Conservation (phyloP, 2,113 vertebrate species). For the Oryzias javanicus region DNA sequence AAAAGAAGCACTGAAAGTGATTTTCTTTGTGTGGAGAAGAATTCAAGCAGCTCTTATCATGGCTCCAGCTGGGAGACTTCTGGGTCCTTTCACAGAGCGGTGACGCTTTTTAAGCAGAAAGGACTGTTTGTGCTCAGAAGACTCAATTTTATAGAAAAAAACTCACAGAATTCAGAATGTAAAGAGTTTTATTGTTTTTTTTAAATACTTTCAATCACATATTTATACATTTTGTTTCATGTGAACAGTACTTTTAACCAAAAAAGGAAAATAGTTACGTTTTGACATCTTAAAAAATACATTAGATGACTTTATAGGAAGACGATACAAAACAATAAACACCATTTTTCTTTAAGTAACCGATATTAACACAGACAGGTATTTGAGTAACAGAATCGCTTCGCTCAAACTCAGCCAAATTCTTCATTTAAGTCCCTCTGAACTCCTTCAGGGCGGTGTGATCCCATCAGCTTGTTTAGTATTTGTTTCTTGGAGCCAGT, state of each 20-base stretch:
- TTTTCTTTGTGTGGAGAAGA: no score
- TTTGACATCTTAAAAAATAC: slow-evolving; percentile 33
- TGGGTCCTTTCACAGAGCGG: no score
- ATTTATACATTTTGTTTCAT: slow-evolving; percentile 43
- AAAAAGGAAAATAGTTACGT: slow-evolving; percentile 5
- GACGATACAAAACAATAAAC: slow-evolving; percentile 25
- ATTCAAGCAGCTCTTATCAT: no score
- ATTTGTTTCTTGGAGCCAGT: background rate
- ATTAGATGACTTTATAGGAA: slow-evolving; percentile 16
- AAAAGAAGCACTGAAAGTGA: no score
- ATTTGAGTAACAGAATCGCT: no score
- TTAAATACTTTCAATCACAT: slow-evolving; percentile 40
- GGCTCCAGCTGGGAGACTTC: no score
- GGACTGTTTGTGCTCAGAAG: no score
- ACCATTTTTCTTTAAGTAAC: no score
- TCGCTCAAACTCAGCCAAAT: no score
- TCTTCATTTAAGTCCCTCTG: slow-evolving; percentile 2
- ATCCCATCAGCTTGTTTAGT: slow-evolving; percentile 10
- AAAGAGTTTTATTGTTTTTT: slow-evolving; percentile 48
- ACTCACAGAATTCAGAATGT: slow-evolving; percentile 1
- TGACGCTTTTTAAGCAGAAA: no score
- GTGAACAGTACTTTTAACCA: slow-evolving; percentile 10
- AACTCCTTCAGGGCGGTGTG: slow-evolving; percentile 6
- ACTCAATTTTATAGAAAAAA: background rate
- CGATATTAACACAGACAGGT: no score